Base-by-base conservation (phyloP, 2,113 vertebrate genomes). In the Gnathonemus longibarbis region DNA sequence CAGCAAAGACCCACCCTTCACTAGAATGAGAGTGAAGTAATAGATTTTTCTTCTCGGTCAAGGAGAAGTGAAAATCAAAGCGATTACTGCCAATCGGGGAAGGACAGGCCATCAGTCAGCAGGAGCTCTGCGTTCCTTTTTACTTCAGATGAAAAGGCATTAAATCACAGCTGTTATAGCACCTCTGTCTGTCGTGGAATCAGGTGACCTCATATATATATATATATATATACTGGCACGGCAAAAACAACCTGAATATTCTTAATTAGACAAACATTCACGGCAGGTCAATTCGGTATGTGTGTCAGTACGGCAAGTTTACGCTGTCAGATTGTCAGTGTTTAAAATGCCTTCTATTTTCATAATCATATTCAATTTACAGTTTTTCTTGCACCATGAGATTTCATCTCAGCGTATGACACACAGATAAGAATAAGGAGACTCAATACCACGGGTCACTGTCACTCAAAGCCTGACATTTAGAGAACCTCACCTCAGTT, bases 401-500 rank as follows among this genome's bases (percentile, higher is more conserved):
- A n/a, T 62, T n/a, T 62, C 56, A 62, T 2, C 56, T 62, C 24
- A n/a, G 7, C 3, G 10, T 31, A 11, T 31, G 9, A 31, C 62
- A 3, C n/a, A 13, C n/a, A 11, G 62, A 70, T 70, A 31, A 70
- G 27, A 4, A 70, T 31, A 4, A 70, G n/a, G 62, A 13, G 10
- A 48, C 27, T 52, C 35, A 74, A 70, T 19, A 8, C 45, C 8
- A n/a, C 15, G 50, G 11, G 15, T 39, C 31, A 19, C 27, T 39
- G 31, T 39, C 15, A 5, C 15, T 35, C 70, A n/a, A 24, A 15
- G 3, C 49, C 49, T 42, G 45, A 21, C 45, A 74, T 89, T 42
- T 62, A 6, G 3, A 46, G 83, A n/a, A 95, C 95, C 94, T 92
- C 87, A 45, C 83, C 91, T 95, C 91, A 95, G 94, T 96, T 96